Conservation (phyloP, 2,113 vertebrate genomes). For the Cyanistes caeruleus region DNA sequence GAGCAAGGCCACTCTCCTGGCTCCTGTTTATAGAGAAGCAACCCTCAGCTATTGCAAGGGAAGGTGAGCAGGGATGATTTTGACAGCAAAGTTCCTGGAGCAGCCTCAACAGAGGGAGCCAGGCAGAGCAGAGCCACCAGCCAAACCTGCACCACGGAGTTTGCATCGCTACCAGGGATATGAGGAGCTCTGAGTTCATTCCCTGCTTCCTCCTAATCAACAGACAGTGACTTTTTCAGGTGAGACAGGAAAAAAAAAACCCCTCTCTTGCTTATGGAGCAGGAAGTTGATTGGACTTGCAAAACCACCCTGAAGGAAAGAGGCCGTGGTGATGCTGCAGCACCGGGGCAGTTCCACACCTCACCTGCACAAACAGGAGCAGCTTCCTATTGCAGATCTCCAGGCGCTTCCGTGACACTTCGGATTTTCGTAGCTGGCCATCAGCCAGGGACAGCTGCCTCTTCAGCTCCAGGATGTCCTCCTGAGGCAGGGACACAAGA, state of each 20-base stretch:
- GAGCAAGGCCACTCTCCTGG: not conserved
- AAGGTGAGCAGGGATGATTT: not conserved
- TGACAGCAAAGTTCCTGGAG: not conserved
- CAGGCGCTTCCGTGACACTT: conserved; percentile 84
- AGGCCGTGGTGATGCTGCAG: not conserved
- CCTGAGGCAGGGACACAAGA: not conserved
- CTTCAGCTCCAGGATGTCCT: conserved; percentile 78
- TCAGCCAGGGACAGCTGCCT: conserved; percentile 76
- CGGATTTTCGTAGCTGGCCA: conserved; percentile 82
- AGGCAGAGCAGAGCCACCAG: not conserved
- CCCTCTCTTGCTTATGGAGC: not conserved
- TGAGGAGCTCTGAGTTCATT: not conserved
- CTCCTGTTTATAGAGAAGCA: not conserved
- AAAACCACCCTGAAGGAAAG: not conserved
- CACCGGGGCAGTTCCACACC: rapidly evolving
- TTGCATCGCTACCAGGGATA: not conserved
- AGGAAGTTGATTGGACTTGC: conserved; percentile 38
- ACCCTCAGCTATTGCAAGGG: not conserved
- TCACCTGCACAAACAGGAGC: conserved; percentile 86
- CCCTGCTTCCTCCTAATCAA: not conserved
- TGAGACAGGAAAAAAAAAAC: not conserved
- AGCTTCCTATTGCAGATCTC: conserved; percentile 88
- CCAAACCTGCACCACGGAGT: not conserved
- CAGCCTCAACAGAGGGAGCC: not conserved
- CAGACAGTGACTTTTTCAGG: not conserved